Evolutionary conservation across 2,888 invertebrate genomes (phyloP), one percentile per base, ranked within the genome.

Genomic region (Cremastinae sp.): DNA sequence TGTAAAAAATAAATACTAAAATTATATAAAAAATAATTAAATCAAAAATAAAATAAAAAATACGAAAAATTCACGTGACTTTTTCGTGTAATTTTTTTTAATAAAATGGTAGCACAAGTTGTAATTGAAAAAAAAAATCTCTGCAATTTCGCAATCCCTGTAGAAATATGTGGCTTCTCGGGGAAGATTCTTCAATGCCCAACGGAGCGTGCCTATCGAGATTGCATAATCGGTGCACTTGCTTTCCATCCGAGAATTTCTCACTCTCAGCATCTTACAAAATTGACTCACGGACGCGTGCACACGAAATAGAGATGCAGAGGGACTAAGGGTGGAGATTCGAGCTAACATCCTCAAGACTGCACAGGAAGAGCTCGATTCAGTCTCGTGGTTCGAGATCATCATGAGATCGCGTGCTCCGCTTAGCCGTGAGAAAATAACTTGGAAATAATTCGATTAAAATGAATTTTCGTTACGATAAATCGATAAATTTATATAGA

Each of bases 181-280:
- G 28, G 2, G 28, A 22, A 28, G 14, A 59, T 53, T 61, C 47
- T 39, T 61, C 39, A 2, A 37, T 37, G 47, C 28, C 37, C 66
- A 12, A 28, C 35, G 18, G 3, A n/a, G 8, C 28, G 22, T 41
- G 41, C 39, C 18, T 10, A 66, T 62, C 39, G 61, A 28, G 35
- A 68, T 62, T 59, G 28, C 41, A 41, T 41, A 37, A 73, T 73
- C 41, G 3, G 61, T 45, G 10, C 10, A 12, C 37, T 37, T 45
- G 18, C 39, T 16, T 61, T 12, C 28, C 9, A 18, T 8, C 35
- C 22, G 28, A 51, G 51, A 51, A 28, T 41, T 45, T 41, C 5
- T 14, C 10, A 41, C 51, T 41, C 12, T 20, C 64, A 41, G 22
- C 22, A 35, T 51, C 51, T 64, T 14, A 51, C 10, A 7, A 10